Evolutionary conservation across 2,797 vertebrate species (phyloP).

Genomic region (Hafferia zeledoni): DNA sequence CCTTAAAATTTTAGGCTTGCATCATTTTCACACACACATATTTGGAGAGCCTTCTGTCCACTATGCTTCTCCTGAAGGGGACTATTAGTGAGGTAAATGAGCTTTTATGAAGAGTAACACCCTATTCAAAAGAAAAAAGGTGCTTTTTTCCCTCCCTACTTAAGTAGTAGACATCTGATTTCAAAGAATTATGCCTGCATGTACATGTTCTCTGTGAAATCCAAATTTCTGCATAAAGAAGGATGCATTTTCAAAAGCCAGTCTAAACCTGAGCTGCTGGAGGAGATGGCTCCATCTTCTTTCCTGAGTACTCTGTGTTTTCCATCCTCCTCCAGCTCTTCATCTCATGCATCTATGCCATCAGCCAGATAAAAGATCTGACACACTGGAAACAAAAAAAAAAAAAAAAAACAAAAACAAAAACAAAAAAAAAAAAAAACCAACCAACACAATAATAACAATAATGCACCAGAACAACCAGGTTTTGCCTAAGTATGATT

Average conservation of each 20-base stretch:
- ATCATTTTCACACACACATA: background rate
- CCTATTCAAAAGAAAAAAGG: background rate
- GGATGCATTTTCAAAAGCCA: background rate
- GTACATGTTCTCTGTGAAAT: background rate
- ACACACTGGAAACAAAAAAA: background rate
- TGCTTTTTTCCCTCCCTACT: fast-evolving
- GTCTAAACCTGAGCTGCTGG: background rate
- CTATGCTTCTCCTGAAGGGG: background rate
- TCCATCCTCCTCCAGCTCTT: background rate
- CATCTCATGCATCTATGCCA: background rate
- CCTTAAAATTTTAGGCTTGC: background rate
- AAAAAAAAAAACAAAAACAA: no score
- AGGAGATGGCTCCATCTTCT: background rate
- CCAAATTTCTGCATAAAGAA: background rate
- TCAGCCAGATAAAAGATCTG: background rate
- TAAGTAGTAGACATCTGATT: background rate
- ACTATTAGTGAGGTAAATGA: background rate
- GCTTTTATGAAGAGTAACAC: background rate
- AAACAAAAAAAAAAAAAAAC: no score
- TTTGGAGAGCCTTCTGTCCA: background rate
- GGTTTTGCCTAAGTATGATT: background rate
- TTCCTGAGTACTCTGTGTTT: background rate
- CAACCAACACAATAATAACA: no score
- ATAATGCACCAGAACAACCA: background rate
- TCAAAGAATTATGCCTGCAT: background rate